phyloP scores from a whole-genome alignment of 2,113 vertebrate species.

The Thymallus thymallus region DNA sequence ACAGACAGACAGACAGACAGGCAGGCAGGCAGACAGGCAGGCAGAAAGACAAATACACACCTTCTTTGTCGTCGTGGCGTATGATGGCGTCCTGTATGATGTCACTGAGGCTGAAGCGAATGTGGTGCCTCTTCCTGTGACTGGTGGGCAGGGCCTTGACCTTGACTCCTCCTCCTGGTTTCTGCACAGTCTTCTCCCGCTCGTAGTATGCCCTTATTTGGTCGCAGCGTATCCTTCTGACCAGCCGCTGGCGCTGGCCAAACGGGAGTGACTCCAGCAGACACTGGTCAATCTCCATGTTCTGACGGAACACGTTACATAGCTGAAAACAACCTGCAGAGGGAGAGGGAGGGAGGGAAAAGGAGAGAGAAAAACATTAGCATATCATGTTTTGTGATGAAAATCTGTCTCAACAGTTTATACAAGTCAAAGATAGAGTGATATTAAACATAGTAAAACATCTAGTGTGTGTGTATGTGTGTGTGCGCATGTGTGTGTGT shows the following conservation, averaged over 20 bases:
- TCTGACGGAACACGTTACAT: slow-evolving; percentile 95
- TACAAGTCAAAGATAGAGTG: background rate
- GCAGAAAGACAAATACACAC: slow-evolving; percentile 59
- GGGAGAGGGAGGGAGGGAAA: slow-evolving; percentile 3
- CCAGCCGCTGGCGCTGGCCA: slow-evolving; percentile 90
- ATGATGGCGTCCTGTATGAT: slow-evolving; percentile 86
- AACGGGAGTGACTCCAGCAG: slow-evolving; percentile 95
- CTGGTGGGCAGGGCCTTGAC: slow-evolving; percentile 43
- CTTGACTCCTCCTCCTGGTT: slow-evolving; percentile 74
- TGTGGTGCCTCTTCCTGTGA: slow-evolving; percentile 73
- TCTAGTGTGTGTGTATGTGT: too few species aligned
- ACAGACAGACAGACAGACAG: background rate
- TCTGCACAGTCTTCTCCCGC: slow-evolving; percentile 83
- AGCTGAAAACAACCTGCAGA: slow-evolving; percentile 94
- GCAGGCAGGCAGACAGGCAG: slow-evolving; percentile 7
- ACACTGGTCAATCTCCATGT: slow-evolving; percentile 99
- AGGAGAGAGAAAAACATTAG: background rate
- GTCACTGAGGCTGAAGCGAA: slow-evolving; percentile 76
- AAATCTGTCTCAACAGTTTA: background rate
- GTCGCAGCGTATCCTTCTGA: slow-evolving; percentile 92
- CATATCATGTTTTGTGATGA: background rate
- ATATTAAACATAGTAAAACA: too few species aligned
- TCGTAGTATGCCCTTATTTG: slow-evolving; percentile 92
- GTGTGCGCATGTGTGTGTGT: too few species aligned
- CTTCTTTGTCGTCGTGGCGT: slow-evolving; percentile 89